Percentiles rank a stretch among this genome's conserved stretches.
Conservation (phyloP, 2,888 invertebrate genomes). For the Aspidiotus destructor region DNA sequence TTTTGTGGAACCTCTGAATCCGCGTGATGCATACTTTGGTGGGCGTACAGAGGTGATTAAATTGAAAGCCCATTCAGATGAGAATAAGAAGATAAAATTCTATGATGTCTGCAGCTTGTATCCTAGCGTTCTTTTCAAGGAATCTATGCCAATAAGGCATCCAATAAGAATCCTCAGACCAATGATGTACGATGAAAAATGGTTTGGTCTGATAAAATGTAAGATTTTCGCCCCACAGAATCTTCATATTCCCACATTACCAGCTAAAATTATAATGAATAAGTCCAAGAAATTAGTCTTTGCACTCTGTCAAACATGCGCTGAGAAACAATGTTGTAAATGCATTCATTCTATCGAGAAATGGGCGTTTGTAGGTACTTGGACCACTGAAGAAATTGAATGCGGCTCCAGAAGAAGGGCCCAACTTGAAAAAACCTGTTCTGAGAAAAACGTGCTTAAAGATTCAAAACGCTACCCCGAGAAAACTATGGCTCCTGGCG, state of each 20-base stretch:
- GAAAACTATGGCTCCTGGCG: too few species aligned
- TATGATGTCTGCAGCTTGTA: not conserved
- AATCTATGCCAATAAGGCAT: not conserved
- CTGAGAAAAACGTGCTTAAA: too few species aligned
- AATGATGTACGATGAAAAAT: not conserved
- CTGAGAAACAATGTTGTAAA: too few species aligned
- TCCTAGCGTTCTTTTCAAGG: not conserved
- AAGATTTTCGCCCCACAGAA: not conserved
- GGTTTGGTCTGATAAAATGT: not conserved
- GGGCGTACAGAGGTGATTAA: not conserved
- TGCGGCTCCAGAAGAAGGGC: too few species aligned
- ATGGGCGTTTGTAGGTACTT: too few species aligned
- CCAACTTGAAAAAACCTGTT: too few species aligned
- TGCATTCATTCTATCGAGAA: too few species aligned
- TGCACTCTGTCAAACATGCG: too few species aligned
- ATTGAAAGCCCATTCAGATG: not conserved
- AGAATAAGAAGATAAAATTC: not conserved
- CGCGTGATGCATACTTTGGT: conserved; percentile 1
- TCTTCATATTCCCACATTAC: not conserved
- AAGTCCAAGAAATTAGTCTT: too few species aligned
- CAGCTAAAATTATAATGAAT: too few species aligned
- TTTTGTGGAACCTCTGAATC: not conserved
- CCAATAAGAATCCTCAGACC: not conserved
- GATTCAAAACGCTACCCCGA: too few species aligned
- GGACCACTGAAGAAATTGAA: too few species aligned